Percentiles rank a stretch among this genome's conserved stretches.
These are phyloP conservation scores for Heliconius charithonia DNA, from an alignment of 2,888 invertebrate species.

Conservation along the genomic window DNA sequence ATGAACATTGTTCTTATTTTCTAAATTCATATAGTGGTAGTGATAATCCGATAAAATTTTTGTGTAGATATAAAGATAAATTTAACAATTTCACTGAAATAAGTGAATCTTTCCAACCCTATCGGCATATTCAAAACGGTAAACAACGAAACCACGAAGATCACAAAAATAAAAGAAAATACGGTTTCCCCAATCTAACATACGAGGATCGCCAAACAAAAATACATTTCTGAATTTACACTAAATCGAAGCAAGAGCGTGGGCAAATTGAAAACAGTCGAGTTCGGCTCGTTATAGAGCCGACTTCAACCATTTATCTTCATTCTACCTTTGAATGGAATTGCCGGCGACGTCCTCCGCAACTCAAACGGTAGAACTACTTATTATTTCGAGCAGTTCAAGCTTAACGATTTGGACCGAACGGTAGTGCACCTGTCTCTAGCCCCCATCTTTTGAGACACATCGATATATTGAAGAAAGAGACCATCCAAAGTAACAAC, in stretches of 20 bases:
- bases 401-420: constrained; percentile 76
- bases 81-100: neutral
- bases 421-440: constrained; percentile 67
- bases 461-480: constrained; percentile 30
- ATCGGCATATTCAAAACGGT: constrained; percentile 21
- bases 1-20: neutral
- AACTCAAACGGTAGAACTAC: constrained; percentile 79
- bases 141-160: constrained; percentile 18
- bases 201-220: constrained; percentile 34
- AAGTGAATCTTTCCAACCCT: constrained; percentile 4
- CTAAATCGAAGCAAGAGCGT: constrained; percentile 70
- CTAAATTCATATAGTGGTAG: too few species aligned
- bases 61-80: neutral
- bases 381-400: constrained; percentile 79
- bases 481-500: constrained; percentile 25
- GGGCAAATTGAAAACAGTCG: constrained; percentile 81
- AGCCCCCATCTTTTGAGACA: constrained; percentile 36
- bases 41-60: neutral
- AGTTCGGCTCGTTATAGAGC: constrained; percentile 78
- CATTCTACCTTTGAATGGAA: constrained; percentile 80
- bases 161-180: constrained; percentile 16
- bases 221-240: constrained; percentile 63
- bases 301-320: constrained; percentile 79
- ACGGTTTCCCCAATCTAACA: constrained; percentile 29
- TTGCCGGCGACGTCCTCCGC: constrained; percentile 78